Percentiles rank a stretch among this genome's conserved stretches.
phyloP scores from a whole-genome alignment of 1,140 invertebrate genomes.

The Leptestheria dahalacensis region DNA sequence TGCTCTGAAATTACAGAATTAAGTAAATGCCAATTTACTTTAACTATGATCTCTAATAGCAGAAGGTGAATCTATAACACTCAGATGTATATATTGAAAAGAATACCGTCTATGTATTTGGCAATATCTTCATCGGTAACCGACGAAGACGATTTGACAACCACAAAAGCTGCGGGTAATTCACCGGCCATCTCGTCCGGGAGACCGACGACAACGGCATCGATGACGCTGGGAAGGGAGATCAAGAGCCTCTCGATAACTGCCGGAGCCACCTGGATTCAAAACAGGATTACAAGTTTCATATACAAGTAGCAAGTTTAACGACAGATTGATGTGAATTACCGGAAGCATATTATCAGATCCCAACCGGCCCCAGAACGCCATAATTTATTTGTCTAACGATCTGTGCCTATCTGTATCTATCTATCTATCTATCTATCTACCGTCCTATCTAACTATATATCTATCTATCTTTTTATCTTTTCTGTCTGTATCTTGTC shows the following conservation, averaged over 20 bases:
- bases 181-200: constrained; percentile 54
- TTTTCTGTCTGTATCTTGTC: no score
- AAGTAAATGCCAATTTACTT: background rate
- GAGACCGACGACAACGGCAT: constrained; percentile 57
- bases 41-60: no score
- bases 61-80: no score
- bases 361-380: no score
- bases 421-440: no score
- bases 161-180: constrained; percentile 58
- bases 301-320: background rate
- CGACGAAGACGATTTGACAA: constrained; percentile 34
- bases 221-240: constrained; percentile 28
- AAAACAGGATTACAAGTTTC: background rate
- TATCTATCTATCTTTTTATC: no score
- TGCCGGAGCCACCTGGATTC: constrained; percentile 31
- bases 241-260: constrained; percentile 35
- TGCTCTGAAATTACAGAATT: background rate
- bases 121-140: constrained; percentile 20
- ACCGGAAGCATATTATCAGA: no score
- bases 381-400: no score
- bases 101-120: constrained; percentile 20
- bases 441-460: no score
- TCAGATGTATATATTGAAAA: no score
- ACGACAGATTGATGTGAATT: no score
- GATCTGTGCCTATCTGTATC: no score